Evolutionary conservation across 2,888 invertebrate genomes (phyloP).

Genomic region (Thymelicus lineola): DNA sequence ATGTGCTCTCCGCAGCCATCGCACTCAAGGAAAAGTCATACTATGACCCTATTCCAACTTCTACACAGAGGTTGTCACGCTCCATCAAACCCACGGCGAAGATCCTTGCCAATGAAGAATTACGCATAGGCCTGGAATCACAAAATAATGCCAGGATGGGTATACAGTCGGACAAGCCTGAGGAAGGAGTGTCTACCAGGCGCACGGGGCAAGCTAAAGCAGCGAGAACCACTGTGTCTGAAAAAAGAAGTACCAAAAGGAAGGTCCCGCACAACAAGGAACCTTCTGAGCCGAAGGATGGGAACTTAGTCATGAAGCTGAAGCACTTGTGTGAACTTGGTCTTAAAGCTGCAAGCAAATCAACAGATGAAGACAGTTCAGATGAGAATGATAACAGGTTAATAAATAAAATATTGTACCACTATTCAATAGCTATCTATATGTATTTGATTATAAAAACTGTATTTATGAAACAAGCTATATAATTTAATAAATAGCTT

Average conservation of each 20-base stretch:
- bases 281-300: conserved; percentile 42
- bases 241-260: conserved; percentile 42
- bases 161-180: conserved; percentile 63
- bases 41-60: conserved; percentile 72
- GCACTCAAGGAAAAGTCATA: conserved; percentile 90
- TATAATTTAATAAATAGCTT: too few relatives aligned
- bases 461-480: too few relatives aligned
- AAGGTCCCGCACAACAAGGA: conserved; percentile 41
- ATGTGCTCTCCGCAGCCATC: conserved; percentile 89
- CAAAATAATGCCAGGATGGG: conserved; percentile 84
- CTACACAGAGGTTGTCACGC: conserved; percentile 69
- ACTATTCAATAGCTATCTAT: too few relatives aligned
- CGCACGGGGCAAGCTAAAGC: conserved; percentile 59
- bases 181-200: conserved; percentile 71
- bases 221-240: conserved; percentile 46
- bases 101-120: conserved; percentile 87
- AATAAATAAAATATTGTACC: conserved; percentile 24
- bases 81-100: conserved; percentile 88
- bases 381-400: conserved; percentile 50
- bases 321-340: conserved; percentile 85
- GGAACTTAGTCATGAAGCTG: conserved; percentile 81
- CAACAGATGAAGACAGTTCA: conserved; percentile 60
- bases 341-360: conserved; percentile 69
- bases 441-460: too few relatives aligned
- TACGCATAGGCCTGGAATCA: conserved; percentile 84